Evolutionary conservation across 2,888 invertebrate species (phyloP).

Genomic region (Clunio marinus): DNA sequence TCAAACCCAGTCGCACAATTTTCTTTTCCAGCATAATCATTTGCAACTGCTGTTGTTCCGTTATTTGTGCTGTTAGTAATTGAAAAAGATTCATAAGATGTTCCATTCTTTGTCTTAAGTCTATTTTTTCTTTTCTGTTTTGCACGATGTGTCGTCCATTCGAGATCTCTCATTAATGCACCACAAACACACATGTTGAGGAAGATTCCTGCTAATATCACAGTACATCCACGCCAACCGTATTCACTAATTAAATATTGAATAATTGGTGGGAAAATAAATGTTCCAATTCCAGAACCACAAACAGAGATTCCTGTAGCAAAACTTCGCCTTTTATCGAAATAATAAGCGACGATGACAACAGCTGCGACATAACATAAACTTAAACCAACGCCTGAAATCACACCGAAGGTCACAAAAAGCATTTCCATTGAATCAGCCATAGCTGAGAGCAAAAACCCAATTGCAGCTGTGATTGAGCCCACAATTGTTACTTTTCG

Average conservation of each 20-base stretch:
- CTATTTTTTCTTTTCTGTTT: slow-evolving; percentile 61
- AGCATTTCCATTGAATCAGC: slow-evolving; percentile 71
- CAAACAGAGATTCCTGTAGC: slow-evolving; percentile 84
- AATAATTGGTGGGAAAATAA: slow-evolving; percentile 77
- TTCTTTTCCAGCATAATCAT: slow-evolving; percentile 13
- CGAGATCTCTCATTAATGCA: slow-evolving; percentile 63
- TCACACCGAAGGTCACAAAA: slow-evolving; percentile 76
- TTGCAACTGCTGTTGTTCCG: slow-evolving; percentile 55
- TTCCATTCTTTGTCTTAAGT: slow-evolving; percentile 60
- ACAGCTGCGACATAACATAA: slow-evolving; percentile 87
- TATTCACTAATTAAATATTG: slow-evolving; percentile 69
- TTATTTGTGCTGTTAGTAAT: slow-evolving; percentile 64
- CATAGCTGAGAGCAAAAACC: slow-evolving; percentile 73
- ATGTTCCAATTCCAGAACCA: slow-evolving; percentile 84
- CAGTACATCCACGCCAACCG: slow-evolving; percentile 77
- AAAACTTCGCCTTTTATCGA: slow-evolving; percentile 75
- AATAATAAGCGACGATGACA: slow-evolving; percentile 85
- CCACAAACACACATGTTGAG: slow-evolving; percentile 79
- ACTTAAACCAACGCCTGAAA: slow-evolving; percentile 80
- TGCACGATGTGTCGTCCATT: slow-evolving; percentile 57
- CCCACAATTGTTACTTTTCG: slow-evolving; percentile 73
- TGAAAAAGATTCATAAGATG: slow-evolving; percentile 67
- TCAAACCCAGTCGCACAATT: slow-evolving; percentile 32
- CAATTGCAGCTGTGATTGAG: slow-evolving; percentile 67
- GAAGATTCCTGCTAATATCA: slow-evolving; percentile 77